phyloP scores from a whole-genome alignment of 1,140 invertebrate genomes.

The Lutraria rhynchaena region DNA sequence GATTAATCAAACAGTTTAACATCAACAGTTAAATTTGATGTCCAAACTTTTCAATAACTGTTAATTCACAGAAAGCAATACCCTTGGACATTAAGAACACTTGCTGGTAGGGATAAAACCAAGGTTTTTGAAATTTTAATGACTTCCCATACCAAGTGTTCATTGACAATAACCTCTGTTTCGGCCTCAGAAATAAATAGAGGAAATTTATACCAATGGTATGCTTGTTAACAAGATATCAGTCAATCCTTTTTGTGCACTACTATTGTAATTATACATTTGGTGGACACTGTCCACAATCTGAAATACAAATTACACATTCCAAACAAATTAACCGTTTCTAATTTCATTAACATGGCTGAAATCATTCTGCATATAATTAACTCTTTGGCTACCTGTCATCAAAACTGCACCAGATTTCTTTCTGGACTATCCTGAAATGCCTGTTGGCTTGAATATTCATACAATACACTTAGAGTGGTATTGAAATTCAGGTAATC shows the following conservation, averaged over 20 bases:
- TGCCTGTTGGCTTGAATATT: too few relatives aligned
- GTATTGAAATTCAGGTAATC: too few relatives aligned
- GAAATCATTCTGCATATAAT: slow-evolving; percentile 31
- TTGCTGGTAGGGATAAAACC: slow-evolving; percentile 13
- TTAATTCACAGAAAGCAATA: slow-evolving; percentile 35
- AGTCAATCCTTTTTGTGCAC: slow-evolving; percentile 35
- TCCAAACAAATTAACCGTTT: slow-evolving; percentile 52
- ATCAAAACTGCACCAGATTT: slow-evolving; percentile 24
- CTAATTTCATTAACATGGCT: slow-evolving; percentile 54
- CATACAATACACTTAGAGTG: too few relatives aligned
- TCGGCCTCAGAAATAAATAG: slow-evolving; percentile 1
- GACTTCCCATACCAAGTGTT: slow-evolving; percentile 43
- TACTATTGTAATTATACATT: slow-evolving; percentile 33
- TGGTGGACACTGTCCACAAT: slow-evolving; percentile 13
- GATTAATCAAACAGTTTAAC: slow-evolving; percentile 19
- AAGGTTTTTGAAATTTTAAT: slow-evolving; percentile 21
- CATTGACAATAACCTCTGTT: slow-evolving; percentile 30
- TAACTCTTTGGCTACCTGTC: slow-evolving; percentile 48
- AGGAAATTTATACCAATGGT: slow-evolving; percentile 40
- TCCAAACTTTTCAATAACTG: slow-evolving; percentile 37
- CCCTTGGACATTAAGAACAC: slow-evolving; percentile 13
- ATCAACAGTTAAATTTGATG: slow-evolving; percentile 43
- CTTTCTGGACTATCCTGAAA: not conserved
- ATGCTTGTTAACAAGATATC: slow-evolving; percentile 55
- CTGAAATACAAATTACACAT: slow-evolving; percentile 38